phyloP scores from a whole-genome alignment of 2,888 invertebrate species.

The Geotrupes spiniger region DNA sequence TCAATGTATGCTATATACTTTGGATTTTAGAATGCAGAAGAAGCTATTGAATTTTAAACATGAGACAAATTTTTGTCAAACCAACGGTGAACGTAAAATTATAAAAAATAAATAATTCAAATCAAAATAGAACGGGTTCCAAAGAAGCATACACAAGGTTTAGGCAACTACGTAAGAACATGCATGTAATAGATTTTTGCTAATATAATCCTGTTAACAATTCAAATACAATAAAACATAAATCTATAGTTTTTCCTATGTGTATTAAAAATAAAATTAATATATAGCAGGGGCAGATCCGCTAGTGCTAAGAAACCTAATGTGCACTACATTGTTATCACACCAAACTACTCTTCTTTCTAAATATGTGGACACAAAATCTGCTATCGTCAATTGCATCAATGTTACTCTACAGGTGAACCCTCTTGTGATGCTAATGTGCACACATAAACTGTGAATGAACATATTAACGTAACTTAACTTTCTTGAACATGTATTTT shows the following conservation, averaged over 20 bases:
- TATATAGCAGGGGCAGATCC: constrained; percentile 1
- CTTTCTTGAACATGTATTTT: not conserved
- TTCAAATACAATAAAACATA: not conserved
- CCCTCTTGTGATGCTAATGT: too few species aligned
- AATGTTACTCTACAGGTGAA: not conserved
- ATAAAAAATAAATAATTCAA: constrained; percentile 6
- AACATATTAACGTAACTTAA: not conserved
- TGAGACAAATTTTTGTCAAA: not conserved
- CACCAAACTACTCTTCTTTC: constrained; percentile 49
- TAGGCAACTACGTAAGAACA: not conserved
- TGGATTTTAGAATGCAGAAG: too few species aligned
- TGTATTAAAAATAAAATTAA: not conserved
- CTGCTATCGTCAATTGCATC: not conserved
- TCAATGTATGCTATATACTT: too few species aligned
- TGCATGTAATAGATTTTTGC: not conserved
- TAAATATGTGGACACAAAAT: not conserved
- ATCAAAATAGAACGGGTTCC: constrained; percentile 14
- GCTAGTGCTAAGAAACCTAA: constrained; percentile 34
- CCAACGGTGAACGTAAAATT: constrained; percentile 1
- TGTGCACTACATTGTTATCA: constrained; percentile 41
- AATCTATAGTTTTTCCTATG: not conserved
- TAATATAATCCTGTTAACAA: not conserved
- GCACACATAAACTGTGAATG: not conserved
- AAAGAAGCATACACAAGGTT: constrained; percentile 35
- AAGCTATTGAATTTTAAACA: too few species aligned